Evolutionary conservation across 2,888 invertebrate genomes (phyloP).

Genomic region (Tinea trinotella): DNA sequence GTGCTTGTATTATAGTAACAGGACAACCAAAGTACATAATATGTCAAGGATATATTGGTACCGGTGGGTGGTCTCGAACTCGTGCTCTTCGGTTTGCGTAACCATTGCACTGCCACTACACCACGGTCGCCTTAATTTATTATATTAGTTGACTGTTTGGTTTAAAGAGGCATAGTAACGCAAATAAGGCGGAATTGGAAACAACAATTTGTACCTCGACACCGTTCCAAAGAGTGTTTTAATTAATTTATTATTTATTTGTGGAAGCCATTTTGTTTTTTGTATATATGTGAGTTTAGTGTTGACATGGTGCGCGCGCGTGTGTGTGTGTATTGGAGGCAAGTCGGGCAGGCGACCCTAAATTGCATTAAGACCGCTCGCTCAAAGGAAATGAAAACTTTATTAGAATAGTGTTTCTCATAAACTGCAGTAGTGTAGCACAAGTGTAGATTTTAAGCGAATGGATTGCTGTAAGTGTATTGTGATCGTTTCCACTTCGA

Average conservation of each 20-base stretch:
- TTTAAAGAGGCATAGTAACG: too few relatives aligned
- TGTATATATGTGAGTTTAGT: slow-evolving; percentile 16
- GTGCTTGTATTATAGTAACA: too few relatives aligned
- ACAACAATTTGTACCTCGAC: slow-evolving; percentile 39
- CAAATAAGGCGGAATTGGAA: too few relatives aligned
- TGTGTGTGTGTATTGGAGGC: slow-evolving; percentile 27
- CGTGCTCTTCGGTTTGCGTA: too few relatives aligned
- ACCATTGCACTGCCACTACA: too few relatives aligned
- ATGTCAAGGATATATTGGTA: too few relatives aligned
- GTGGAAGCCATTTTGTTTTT: slow-evolving; percentile 12
- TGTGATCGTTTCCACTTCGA: too few relatives aligned
- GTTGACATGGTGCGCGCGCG: slow-evolving; percentile 23
- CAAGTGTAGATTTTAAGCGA: slow-evolving; percentile 14
- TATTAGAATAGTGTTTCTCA: slow-evolving; percentile 27
- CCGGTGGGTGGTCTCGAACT: too few relatives aligned
- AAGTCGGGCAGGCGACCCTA: slow-evolving; percentile 44
- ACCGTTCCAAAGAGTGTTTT: slow-evolving; percentile 65
- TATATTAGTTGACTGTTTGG: too few relatives aligned
- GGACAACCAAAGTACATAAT: too few relatives aligned
- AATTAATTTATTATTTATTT: slow-evolving; percentile 40
- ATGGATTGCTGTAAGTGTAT: neutral
- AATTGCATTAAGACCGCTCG: slow-evolving; percentile 26
- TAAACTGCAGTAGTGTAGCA: slow-evolving; percentile 30
- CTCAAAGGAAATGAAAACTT: slow-evolving; percentile 25
- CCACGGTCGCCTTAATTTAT: too few relatives aligned